A percentile compares a stretch with the other conserved stretches of the same genome.
Evolutionary conservation across 2,113 vertebrate genomes (phyloP).

Genomic region (Morone chrysops): DNA sequence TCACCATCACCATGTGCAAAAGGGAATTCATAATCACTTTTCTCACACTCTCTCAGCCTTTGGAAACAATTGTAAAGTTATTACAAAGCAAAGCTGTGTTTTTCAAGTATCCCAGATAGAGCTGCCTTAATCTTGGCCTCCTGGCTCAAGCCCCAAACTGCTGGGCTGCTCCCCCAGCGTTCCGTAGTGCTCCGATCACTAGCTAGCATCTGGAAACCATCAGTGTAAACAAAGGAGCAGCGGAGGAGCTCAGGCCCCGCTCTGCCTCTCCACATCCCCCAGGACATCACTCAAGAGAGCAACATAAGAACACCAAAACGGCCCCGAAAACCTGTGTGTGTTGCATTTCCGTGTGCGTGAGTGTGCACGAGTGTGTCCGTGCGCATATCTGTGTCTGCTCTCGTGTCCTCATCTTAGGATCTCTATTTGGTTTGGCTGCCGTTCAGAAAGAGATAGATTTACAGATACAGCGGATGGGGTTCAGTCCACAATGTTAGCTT

Average conservation of each 20-base stretch:
- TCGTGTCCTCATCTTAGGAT: constrained; percentile 84
- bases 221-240: constrained; percentile 94
- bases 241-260: constrained; percentile 88
- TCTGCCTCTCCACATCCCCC: constrained; percentile 85
- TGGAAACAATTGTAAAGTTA: constrained; percentile 62
- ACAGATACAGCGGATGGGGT: constrained; percentile 72
- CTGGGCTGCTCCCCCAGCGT: constrained; percentile 85
- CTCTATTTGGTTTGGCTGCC: constrained; percentile 89
- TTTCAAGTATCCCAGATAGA: constrained; percentile 87
- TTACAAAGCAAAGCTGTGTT: constrained; percentile 77
- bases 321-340: constrained; percentile 63
- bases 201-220: constrained; percentile 96
- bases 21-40: constrained; percentile 45
- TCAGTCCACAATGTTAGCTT: constrained; percentile 71
- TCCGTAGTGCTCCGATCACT: constrained; percentile 77
- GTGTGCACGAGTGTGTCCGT: constrained; percentile 62
- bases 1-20: constrained; percentile 29
- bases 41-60: constrained; percentile 42
- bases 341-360: constrained; percentile 58
- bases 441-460: constrained; percentile 75
- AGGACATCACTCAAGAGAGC: constrained; percentile 86
- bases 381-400: constrained; percentile 69
- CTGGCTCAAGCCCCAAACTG: constrained; percentile 82
- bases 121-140: constrained; percentile 77
- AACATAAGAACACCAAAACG: constrained; percentile 88